phyloP scores from a whole-genome alignment of 2,113 vertebrate genomes.

The Regulus satrapa region DNA sequence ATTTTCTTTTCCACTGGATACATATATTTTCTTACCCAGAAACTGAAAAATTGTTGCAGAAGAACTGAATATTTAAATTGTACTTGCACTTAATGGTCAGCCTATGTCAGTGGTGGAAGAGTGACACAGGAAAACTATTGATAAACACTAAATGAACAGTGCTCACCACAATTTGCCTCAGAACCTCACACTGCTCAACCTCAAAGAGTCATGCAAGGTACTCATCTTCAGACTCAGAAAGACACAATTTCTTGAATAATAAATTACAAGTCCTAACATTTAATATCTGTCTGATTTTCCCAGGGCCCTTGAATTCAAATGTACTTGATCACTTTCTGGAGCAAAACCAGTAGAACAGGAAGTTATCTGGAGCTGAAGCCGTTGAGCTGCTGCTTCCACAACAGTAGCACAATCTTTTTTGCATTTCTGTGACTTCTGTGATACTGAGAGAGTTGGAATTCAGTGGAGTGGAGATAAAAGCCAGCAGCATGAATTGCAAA shows the following conservation, averaged over 20 bases:
- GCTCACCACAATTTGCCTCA: neutral
- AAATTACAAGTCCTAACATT: neutral
- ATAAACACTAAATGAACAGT: neutral
- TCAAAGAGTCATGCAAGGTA: neutral
- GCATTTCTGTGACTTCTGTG: neutral
- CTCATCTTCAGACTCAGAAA: neutral
- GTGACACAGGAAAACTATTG: neutral
- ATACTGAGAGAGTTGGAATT: neutral
- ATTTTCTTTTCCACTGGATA: neutral
- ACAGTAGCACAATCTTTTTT: neutral
- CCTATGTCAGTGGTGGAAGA: neutral
- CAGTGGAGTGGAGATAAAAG: neutral
- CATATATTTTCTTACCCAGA: neutral
- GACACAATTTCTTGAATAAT: neutral
- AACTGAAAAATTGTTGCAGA: neutral
- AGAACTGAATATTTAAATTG: neutral
- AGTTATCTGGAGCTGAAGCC: neutral
- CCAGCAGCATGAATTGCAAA: neutral
- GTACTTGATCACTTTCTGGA: neutral
- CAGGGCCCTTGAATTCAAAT: neutral
- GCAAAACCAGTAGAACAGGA: neutral
- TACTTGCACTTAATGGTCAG: neutral
- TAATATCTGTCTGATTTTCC: neutral
- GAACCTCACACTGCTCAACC: neutral
- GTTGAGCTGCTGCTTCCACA: neutral